Percentiles rank a stretch among this genome's conserved stretches.
Conservation (phyloP, 1,140 invertebrate genomes). For the Dolichoris vasculosae region DNA sequence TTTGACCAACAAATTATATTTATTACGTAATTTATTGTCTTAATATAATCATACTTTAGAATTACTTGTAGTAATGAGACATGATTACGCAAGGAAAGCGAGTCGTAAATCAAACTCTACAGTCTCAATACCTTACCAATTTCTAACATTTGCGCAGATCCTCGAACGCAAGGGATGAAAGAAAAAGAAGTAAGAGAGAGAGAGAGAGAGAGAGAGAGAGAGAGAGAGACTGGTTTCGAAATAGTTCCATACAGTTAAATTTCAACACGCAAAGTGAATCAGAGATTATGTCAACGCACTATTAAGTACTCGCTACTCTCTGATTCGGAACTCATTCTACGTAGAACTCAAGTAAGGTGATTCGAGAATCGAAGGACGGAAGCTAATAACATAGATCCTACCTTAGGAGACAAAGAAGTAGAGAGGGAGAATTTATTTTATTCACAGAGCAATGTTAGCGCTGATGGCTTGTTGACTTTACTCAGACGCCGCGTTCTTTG, state of each 20-base stretch:
- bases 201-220: background rate
- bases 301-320: background rate
- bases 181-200: background rate
- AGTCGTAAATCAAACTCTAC: background rate
- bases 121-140: background rate
- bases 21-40: background rate
- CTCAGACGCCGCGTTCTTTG: background rate
- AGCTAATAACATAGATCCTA: background rate
- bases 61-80: background rate
- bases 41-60: background rate
- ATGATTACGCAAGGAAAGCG: background rate
- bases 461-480: constrained; percentile 5
- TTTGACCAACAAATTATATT: too few relatives aligned
- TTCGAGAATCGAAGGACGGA: background rate
- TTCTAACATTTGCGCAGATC: background rate
- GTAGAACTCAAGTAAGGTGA: background rate
- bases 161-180: too few relatives aligned
- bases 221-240: background rate
- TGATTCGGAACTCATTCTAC: constrained; percentile 36
- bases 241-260: background rate
- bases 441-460: background rate
- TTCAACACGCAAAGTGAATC: constrained; percentile 23
- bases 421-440: constrained; percentile 10
- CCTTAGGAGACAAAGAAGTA: background rate
- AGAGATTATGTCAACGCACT: constrained; percentile 39